Evolutionary conservation across 2,113 vertebrate genomes (phyloP), one percentile per base, ranked within the genome.

Genomic region (Elephantulus edwardii): DNA sequence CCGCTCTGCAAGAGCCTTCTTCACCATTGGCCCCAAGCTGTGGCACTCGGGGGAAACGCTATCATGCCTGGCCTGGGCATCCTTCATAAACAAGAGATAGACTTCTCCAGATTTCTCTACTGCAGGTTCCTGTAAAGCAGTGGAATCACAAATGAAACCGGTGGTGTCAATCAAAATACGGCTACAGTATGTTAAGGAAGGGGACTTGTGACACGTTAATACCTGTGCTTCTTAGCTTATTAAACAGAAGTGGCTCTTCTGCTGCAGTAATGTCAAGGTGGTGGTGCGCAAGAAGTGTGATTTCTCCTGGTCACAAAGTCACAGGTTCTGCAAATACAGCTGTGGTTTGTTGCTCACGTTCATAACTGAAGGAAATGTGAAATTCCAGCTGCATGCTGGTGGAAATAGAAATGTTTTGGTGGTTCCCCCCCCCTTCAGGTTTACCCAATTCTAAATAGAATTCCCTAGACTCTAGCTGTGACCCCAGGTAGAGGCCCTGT

Each of bases 301-400:
- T 88, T 93, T 93, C 74, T 92, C 86, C 92, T 86, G 60, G 86
- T 1, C 1, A 83, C 76, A 44, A 87, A 95, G 86, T 80, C 86
- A 89, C 42, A 80, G 62, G 87, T 92, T 94, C 84, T 88, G 60
- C 89, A 94, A 93, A 93, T 93, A 90, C 86, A 86, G 77, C 83
- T 84, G 48, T 42, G 62, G 24, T 84, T 74, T 86, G 46, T 77
- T 90, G 66, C 89, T 86, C 88, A 46, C 54, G 48, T 78, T 76
- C 52, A 83, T 81, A 94, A 86, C 76, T 8, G 46, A 94, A 93
- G 52, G 46, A 91, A 95, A 88, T 90, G 89, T 4, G 86, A 79
- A 42, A 83, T 93, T 95, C 90, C 86, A 83, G 64, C 72, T 88
- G 92, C n/a, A 85, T 42, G 44, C 77, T 83, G 93, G 46, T 88